phyloP scores from a whole-genome alignment of 2,113 vertebrate genomes.

The Naja naja region DNA sequence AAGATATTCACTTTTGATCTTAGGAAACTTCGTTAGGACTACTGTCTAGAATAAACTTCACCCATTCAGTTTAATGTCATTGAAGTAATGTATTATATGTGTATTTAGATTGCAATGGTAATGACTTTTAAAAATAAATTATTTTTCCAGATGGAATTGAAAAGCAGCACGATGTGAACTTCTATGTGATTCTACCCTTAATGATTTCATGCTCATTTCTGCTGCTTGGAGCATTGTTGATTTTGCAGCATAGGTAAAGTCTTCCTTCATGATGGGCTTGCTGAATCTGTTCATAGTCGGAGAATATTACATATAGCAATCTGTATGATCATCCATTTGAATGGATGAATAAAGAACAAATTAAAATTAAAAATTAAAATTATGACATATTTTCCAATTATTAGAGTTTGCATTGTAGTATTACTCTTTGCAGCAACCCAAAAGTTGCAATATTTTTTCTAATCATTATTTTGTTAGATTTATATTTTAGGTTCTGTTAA shows the following conservation, averaged over 20 bases:
- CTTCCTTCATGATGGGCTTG: fast-evolving
- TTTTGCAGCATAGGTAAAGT: conserved; percentile 84
- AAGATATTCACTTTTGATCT: neutral
- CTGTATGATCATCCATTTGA: neutral
- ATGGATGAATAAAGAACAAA: neutral
- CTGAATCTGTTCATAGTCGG: neutral
- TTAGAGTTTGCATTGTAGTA: neutral
- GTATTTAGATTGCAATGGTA: conserved; percentile 10
- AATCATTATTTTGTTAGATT: neutral
- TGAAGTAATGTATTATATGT: neutral
- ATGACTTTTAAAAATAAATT: conserved; percentile 13
- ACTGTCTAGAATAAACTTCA: neutral
- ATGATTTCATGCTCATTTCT: conserved; percentile 79
- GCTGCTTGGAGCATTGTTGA: conserved; percentile 77
- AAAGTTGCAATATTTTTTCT: neutral
- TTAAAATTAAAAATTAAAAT: neutral
- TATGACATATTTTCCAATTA: neutral
- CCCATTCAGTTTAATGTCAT: neutral
- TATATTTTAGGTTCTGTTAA: neutral
- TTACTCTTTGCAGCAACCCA: neutral
- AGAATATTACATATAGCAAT: neutral
- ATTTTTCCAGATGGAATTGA: conserved; percentile 69
- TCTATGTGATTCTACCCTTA: conserved; percentile 78
- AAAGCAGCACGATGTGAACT: conserved; percentile 58
- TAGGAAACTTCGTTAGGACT: neutral